A percentile compares a stretch with the other conserved stretches of the same genome.
These are phyloP conservation scores for Coptodon rendalli DNA, from an alignment of 2,113 vertebrate genomes.

Conservation along the genomic window DNA sequence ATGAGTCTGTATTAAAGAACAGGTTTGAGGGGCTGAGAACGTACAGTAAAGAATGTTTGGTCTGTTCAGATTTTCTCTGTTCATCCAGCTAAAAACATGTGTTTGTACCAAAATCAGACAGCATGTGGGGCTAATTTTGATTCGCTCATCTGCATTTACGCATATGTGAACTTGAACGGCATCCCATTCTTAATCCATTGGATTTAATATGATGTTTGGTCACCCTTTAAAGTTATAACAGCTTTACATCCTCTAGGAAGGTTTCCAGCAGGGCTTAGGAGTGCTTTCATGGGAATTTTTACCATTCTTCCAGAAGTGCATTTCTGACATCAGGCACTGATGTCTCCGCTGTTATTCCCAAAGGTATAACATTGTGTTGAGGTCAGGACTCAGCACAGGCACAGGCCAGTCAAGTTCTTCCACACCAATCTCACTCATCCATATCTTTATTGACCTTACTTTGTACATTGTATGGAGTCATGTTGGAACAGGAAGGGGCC, in stretches of 20 bases:
- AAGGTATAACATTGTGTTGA: not conserved
- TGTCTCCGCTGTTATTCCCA: rapidly evolving
- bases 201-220: not conserved
- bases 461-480: not conserved
- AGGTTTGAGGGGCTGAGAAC: not conserved
- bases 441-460: rapidly evolving
- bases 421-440: not conserved
- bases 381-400: not conserved
- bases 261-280: not conserved
- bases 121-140: not conserved
- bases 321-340: not conserved
- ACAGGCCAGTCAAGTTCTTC: not conserved
- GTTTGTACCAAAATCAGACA: not conserved
- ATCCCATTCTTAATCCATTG: not conserved
- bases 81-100: not conserved
- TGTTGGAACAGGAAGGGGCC: rapidly evolving
- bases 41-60: not conserved
- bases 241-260: rapidly evolving
- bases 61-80: not conserved
- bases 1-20: not conserved
- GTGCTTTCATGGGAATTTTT: not conserved
- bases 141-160: rapidly evolving
- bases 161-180: not conserved
- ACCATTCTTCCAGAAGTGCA: not conserved
- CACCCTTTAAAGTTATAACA: not conserved